A percentile compares a stretch with the other conserved stretches of the same genome.
phyloP scores from a whole-genome alignment of 2,797 vertebrate genomes.

The Sebastiscus tertius region DNA sequence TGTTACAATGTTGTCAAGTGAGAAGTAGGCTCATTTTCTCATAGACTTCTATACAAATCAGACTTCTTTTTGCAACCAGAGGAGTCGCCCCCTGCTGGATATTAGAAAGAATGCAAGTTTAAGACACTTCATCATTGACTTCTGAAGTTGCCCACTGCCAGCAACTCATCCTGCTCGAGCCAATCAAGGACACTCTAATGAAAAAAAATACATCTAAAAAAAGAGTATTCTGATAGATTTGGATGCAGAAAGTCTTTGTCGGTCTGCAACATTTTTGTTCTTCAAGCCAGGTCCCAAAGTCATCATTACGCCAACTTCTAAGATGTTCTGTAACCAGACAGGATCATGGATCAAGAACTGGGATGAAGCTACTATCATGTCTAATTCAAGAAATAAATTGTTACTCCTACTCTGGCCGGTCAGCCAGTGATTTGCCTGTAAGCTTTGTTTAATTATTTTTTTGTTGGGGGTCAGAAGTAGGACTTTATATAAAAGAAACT shows the following conservation, averaged over 20 bases:
- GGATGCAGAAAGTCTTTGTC: not conserved
- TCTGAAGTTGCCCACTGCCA: too few relatives aligned
- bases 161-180: not conserved
- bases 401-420: not conserved
- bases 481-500: conserved; percentile 42
- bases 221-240: not conserved
- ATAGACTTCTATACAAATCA: too few relatives aligned
- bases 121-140: too few relatives aligned
- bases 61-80: too few relatives aligned
- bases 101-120: too few relatives aligned
- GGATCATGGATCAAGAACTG: conserved; percentile 23
- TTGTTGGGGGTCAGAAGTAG: conserved; percentile 21
- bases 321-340: not conserved
- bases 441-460: conserved; percentile 13
- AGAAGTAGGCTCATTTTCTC: too few relatives aligned
- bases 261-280: not conserved
- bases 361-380: not conserved
- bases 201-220: not conserved
- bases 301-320: not conserved
- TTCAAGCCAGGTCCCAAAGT: not conserved
- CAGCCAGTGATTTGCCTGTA: conserved; percentile 3
- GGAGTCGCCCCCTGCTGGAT: too few relatives aligned
- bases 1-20: too few relatives aligned
- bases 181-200: not conserved
- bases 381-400: conserved; percentile 33